Evolutionary conservation across 2,113 vertebrate species (phyloP), one percentile per base, ranked within the genome.

Genomic region (Illadopsis cleaveri): DNA sequence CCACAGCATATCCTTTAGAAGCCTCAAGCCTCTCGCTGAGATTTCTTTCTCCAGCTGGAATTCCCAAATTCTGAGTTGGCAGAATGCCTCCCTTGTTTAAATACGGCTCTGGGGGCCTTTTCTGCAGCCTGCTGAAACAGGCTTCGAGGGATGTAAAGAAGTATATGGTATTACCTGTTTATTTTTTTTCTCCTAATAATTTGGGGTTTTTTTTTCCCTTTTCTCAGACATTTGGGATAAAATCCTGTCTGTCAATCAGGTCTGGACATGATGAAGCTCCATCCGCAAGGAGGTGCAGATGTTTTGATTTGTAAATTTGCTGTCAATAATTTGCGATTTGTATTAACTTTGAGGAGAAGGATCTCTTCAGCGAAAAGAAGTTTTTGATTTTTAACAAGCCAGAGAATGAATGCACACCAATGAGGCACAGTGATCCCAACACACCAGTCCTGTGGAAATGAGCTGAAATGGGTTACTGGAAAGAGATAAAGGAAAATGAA

Each of bases 141-240:
- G 65, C 82, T 94, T 85, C 1, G 7, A 92, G 86, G 92, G 69
- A 96, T 88, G 94, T 94, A 93, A 84, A 94, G 82, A 96, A 94
- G 92, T 94, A 96, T 75, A 93, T 92, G 96, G 77, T 87, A 92
- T 94, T 92, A 96, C 70, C 80, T 96, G 93, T 93, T 97, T 91
- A 92, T 92, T 93, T 92, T 93, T 91, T 92, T 90, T 48, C 82
- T 91, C 86, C 71, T 91, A 90, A 92, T 85, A 88, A 89, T 93
- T 83, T 68, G 40, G 56, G 12, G 23, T 25, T 50, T 48, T 96
- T 88, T 51, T 92, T 94, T 93, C 89, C 47, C 66, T 88, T 71
- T 66, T 64, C 47, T 86, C 51, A 58, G 82, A 92, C 44, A 66
- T 75, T 40, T 84, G 35, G 75, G 75, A 89, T 72, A 82, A 93